Conservation (phyloP, 2,113 vertebrate species). For the Chascanopsetta lugubris region DNA sequence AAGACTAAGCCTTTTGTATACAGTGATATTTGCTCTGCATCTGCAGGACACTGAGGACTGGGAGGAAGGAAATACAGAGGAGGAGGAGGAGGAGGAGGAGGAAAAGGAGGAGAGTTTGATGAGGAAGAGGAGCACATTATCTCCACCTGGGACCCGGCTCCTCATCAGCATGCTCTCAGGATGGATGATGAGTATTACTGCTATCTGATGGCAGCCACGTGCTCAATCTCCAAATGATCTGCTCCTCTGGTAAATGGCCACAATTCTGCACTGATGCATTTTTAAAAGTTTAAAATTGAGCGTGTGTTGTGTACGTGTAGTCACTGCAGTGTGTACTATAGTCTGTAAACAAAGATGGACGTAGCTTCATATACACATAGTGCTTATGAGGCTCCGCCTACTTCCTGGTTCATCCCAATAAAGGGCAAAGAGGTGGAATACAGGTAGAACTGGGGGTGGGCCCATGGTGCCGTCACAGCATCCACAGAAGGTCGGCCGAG, state of each 20-base stretch:
- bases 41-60: slow-evolving; percentile 2
- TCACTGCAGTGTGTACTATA: background rate
- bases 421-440: no score
- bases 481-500: no score
- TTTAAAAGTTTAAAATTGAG: background rate
- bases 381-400: no score
- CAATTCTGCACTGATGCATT: background rate
- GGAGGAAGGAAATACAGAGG: background rate
- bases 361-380: no score
- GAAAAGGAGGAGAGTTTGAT: background rate
- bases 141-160: background rate
- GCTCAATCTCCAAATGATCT: background rate
- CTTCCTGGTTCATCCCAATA: no score
- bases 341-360: no score
- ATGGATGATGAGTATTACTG: slow-evolving; percentile 21
- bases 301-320: background rate
- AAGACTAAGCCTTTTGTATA: slow-evolving; percentile 7
- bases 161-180: slow-evolving; percentile 11
- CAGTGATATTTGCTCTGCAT: background rate
- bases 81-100: background rate
- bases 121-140: background rate
- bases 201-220: slow-evolving; percentile 2
- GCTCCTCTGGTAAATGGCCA: background rate
- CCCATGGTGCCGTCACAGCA: no score
- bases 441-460: no score